Evolutionary conservation across 2,888 invertebrate species (phyloP).

Genomic region (Scaptomyza tumidula): DNA sequence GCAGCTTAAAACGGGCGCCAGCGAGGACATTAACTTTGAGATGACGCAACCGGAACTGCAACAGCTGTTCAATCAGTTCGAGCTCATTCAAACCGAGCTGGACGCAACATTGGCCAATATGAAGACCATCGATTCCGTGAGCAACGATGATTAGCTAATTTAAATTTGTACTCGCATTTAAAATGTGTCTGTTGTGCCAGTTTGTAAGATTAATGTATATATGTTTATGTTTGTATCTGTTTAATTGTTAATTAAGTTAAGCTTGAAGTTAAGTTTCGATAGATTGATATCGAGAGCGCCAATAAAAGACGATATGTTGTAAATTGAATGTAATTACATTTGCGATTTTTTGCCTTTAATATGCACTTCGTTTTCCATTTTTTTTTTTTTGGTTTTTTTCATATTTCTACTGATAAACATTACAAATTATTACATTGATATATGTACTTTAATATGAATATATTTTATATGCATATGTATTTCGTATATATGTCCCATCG

Average conservation of each 20-base stretch:
- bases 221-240: constrained; percentile 1
- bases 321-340: constrained; percentile 30
- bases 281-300: background rate
- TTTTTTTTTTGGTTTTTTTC: constrained; percentile 30
- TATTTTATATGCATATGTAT: constrained; percentile 56
- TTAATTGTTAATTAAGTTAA: constrained; percentile 24
- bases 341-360: constrained; percentile 41
- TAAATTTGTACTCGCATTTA: background rate
- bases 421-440: constrained; percentile 78
- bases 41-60: constrained; percentile 85
- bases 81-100: constrained; percentile 85
- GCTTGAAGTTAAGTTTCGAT: background rate
- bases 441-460: constrained; percentile 26
- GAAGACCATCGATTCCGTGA: constrained; percentile 18
- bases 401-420: constrained; percentile 75
- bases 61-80: constrained; percentile 86
- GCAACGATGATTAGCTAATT: constrained; percentile 2
- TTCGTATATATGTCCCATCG: constrained; percentile 33
- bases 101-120: constrained; percentile 79
- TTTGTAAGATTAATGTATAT: constrained; percentile 31
- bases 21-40: constrained; percentile 85
- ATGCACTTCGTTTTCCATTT: constrained; percentile 37
- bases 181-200: constrained; percentile 8
- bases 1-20: constrained; percentile 84
- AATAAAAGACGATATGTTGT: constrained; percentile 14